Evolutionary conservation across 2,113 vertebrate genomes (phyloP).

Genomic region (Pollachius pollachius): DNA sequence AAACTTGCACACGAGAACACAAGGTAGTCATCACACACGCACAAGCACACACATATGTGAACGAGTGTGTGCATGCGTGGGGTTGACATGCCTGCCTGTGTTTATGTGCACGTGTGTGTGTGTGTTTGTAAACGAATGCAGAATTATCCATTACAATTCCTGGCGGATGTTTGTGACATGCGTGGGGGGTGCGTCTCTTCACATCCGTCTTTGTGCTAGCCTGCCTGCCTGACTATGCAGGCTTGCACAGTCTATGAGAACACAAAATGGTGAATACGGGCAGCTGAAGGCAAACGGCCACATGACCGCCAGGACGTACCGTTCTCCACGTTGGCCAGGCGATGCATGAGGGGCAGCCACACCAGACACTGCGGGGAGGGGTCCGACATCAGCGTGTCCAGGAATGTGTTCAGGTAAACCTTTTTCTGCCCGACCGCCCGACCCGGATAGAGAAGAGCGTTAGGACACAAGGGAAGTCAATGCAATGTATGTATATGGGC

Average conservation of each 20-base stretch:
- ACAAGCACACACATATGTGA: constrained; percentile 19
- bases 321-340: constrained; percentile 97
- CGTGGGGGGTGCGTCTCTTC: too few relatives aligned
- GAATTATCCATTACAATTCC: too few relatives aligned
- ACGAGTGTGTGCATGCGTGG: background rate
- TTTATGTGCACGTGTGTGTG: constrained; percentile 4
- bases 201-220: too few relatives aligned
- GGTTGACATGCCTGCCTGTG: background rate
- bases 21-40: constrained; percentile 4
- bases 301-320: constrained; percentile 69
- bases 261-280: constrained; percentile 9
- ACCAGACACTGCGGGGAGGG: constrained; percentile 96
- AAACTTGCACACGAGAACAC: too few relatives aligned
- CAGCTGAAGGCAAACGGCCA: background rate
- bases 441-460: constrained; percentile 6
- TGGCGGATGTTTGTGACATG: too few relatives aligned
- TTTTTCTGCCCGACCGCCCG: constrained; percentile 83
- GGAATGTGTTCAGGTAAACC: constrained; percentile 93
- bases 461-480: too few relatives aligned
- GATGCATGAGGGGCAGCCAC: constrained; percentile 96
- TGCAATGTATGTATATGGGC: too few relatives aligned
- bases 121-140: background rate
- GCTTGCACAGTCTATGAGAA: background rate
- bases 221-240: too few relatives aligned
- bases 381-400: constrained; percentile 97